A percentile compares a stretch with the other conserved stretches of the same genome.
Conservation (phyloP, 2,888 invertebrate species). For the Acanthosoma haemorrhoidale region DNA sequence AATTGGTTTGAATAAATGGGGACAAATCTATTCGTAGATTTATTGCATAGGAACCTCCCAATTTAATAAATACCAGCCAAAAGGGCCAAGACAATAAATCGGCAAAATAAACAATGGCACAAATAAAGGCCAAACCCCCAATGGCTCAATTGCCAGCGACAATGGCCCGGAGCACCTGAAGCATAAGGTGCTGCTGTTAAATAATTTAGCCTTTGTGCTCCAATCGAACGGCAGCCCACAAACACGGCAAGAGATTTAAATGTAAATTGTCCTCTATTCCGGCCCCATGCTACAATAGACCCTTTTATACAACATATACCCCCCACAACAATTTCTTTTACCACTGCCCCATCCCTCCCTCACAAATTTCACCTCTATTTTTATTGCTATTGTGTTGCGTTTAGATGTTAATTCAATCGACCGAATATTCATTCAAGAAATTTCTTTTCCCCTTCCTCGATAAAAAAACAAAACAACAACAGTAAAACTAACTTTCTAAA, state of each 20-base stretch:
- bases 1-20: too few relatives aligned
- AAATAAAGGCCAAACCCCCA: too few relatives aligned
- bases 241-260: neutral
- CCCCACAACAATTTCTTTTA: neutral
- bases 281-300: neutral
- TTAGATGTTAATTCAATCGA: slow-evolving; percentile 3
- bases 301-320: neutral
- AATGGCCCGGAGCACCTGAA: neutral
- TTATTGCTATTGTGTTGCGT: slow-evolving; percentile 1
- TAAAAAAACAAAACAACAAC: neutral
- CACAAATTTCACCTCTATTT: neutral
- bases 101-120: too few relatives aligned
- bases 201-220: slow-evolving; percentile 2
- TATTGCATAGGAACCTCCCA: too few relatives aligned
- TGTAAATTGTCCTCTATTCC: neutral
- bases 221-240: too few relatives aligned
- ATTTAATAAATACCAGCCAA: too few relatives aligned
- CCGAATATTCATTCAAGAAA: neutral
- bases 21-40: too few relatives aligned
- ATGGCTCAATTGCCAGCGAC: neutral
- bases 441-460: neutral
- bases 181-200: neutral
- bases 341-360: neutral
- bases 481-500: too few relatives aligned
- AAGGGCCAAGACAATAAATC: too few relatives aligned